These are phyloP conservation scores for Ophion slaviceki DNA, from an alignment of 2,888 invertebrate species.

Conservation along the genomic window DNA sequence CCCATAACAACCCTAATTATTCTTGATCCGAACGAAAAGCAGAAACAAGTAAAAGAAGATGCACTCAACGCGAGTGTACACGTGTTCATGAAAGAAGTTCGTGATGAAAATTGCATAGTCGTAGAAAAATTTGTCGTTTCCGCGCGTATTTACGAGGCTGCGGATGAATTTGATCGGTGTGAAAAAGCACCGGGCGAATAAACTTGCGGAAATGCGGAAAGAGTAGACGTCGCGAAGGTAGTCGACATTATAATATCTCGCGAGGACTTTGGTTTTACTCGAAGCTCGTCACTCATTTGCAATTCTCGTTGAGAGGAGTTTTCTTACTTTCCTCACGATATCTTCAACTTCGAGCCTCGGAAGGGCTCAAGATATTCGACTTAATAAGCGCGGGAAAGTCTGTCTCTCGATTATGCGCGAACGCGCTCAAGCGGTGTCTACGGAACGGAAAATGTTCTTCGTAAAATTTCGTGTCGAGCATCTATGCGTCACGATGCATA, in stretches of 20 bases:
- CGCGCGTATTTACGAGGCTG: not conserved
- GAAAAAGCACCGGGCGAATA: slow-evolving; percentile 38
- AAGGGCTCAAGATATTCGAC: slow-evolving; percentile 42
- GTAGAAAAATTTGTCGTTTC: not conserved
- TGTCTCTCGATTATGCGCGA: slow-evolving; percentile 8
- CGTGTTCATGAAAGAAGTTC: not conserved
- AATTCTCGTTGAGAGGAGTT: slow-evolving; percentile 50
- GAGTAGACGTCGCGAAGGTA: slow-evolving; percentile 7
- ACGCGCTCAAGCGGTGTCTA: slow-evolving; percentile 67
- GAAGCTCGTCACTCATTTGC: slow-evolving; percentile 57
- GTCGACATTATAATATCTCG: slow-evolving; percentile 55
- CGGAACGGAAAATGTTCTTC: slow-evolving; percentile 66
- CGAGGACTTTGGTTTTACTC: slow-evolving; percentile 20
- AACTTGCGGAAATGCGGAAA: slow-evolving; percentile 12
- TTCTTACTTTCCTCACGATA: slow-evolving; percentile 47
- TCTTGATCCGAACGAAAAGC: no score
- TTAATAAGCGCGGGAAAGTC: slow-evolving; percentile 28
- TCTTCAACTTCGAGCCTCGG: slow-evolving; percentile 31
- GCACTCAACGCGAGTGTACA: no score
- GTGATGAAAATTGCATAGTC: slow-evolving; percentile 16
- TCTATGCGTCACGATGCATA: slow-evolving; percentile 21
- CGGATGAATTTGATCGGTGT: slow-evolving; percentile 23
- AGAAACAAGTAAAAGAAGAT: no score
- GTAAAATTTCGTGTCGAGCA: slow-evolving; percentile 60
- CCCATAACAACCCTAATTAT: no score